Evolutionary conservation across 2,113 vertebrate species (phyloP), one percentile per base, ranked within the genome.

Genomic region (Bubalus kerabau): DNA sequence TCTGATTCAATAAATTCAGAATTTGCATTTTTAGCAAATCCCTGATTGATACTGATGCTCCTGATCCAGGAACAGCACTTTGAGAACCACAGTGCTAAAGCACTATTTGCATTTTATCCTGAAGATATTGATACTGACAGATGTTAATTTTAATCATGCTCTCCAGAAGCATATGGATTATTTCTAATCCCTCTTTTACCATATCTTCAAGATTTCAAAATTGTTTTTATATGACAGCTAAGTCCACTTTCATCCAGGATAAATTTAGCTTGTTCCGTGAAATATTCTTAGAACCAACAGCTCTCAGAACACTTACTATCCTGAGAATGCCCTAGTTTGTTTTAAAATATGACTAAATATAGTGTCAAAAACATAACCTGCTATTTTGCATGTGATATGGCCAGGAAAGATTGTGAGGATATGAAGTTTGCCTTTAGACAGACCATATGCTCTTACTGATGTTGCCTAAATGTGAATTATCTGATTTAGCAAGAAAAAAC

Each of bases 261-360:
- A 54, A 59, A 96, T 92, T 96, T 94, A 95, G 32, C 83, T 95
- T 78, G 7, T 92, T 85, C 74, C 21, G 32, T 83, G 50, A 95
- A 91, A 96, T 94, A 83, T 59, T 97, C 83, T 96, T 95, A 92
- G n/a, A 89, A 84, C 50, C 62, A 14, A 26, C 64, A 78, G 10
- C 40, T 87, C 89, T 81, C 80, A 91, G 83, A 86, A 76, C 50
- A 93, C 43, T 93, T 93, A 62, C 14, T 43, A 76, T 87, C n/a
- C 83, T 54, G 1, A 93, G 74, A 91, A 74, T 95, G 52, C 2
- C 83, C 78, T 84, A 64, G 32, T 97, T 98, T 96, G 43, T 95
- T 95, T 96, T 93, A 94, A 97, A 97, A 83, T 64, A 54, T 15
- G 54, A 82, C 40, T 94, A 96, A 97, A 67, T 78, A 74, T 56